Conservation (phyloP, 92 coral and sea anemone genomes). For the Isaurus tuberculatus region DNA sequence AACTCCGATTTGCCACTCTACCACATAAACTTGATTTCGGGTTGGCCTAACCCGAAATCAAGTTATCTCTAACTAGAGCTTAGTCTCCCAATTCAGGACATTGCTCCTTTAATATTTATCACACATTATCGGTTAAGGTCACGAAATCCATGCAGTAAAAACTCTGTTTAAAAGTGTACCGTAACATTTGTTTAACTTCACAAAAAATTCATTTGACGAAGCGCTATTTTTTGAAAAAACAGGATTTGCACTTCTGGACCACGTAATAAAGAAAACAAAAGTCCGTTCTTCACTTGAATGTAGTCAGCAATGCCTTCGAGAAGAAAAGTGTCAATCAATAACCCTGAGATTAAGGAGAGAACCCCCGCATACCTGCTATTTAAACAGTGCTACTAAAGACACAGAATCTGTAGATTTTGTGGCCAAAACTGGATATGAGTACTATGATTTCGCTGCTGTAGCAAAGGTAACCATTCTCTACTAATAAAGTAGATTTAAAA, state of each 20-base stretch:
- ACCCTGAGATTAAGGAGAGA: slow-evolving; percentile 18
- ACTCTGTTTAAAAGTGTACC: too few species aligned
- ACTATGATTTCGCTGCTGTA: slow-evolving; percentile 35
- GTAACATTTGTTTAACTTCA: too few species aligned
- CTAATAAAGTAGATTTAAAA: too few species aligned
- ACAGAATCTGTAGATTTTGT: slow-evolving; percentile 35
- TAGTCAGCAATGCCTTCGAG: slow-evolving; percentile 15
- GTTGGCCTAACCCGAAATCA: too few species aligned
- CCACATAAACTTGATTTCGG: too few species aligned
- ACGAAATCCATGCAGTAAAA: too few species aligned
- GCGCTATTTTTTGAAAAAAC: too few species aligned
- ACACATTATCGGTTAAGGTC: too few species aligned
- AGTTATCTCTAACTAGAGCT: too few species aligned
- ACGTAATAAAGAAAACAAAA: slow-evolving; percentile 26
- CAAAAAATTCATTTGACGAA: neutral
- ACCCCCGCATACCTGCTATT: slow-evolving; percentile 29
- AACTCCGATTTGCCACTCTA: too few species aligned
- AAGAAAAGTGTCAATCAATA: slow-evolving; percentile 13
- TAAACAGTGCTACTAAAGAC: slow-evolving; percentile 30
- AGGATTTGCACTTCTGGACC: slow-evolving; percentile 41
- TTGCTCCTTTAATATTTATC: too few species aligned
- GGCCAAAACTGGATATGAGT: slow-evolving; percentile 35
- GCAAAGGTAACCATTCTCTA: neutral
- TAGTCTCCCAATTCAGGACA: too few species aligned
- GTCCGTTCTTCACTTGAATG: slow-evolving; percentile 40